Conservation (phyloP, 2,797 vertebrate species). For the Kryptolebias ocellatus region DNA sequence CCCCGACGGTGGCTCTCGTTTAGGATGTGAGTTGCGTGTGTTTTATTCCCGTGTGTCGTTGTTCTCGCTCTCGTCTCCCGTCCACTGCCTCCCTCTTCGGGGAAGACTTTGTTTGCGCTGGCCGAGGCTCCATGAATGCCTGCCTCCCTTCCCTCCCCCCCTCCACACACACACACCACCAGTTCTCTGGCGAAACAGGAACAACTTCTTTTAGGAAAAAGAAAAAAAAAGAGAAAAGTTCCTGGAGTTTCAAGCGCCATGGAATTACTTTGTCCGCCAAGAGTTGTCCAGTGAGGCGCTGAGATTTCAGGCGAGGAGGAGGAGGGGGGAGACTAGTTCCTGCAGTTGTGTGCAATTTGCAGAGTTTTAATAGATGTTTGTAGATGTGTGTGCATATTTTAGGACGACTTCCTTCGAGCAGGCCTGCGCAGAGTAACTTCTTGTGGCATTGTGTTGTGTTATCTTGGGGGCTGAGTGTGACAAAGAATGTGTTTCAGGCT, state of each 20-base stretch:
- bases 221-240: constrained; percentile 73
- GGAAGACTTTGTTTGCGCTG: constrained; percentile 85
- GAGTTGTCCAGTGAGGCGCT: constrained; percentile 82
- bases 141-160: constrained; percentile 80
- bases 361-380: constrained; percentile 56
- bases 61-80: constrained; percentile 74
- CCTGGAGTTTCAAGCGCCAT: constrained; percentile 83
- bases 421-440: constrained; percentile 65
- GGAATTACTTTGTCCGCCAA: constrained; percentile 81
- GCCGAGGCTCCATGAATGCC: constrained; percentile 82
- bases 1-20: constrained; percentile 20
- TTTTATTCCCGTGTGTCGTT: constrained; percentile 53
- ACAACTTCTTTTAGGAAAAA: constrained; percentile 84
- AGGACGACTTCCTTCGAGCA: constrained; percentile 65
- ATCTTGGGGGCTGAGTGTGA: constrained; percentile 51
- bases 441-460: constrained; percentile 69
- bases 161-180: constrained; percentile 7
- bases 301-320: constrained; percentile 70
- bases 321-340: constrained; percentile 44
- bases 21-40: constrained; percentile 17
- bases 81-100: constrained; percentile 81
- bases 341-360: constrained; percentile 64
- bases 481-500: constrained; percentile 36
- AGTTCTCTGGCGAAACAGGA: constrained; percentile 82
- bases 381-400: constrained; percentile 50